Conservation (phyloP, 64 coral and sea anemone species). For the Anthopleura sola region DNA sequence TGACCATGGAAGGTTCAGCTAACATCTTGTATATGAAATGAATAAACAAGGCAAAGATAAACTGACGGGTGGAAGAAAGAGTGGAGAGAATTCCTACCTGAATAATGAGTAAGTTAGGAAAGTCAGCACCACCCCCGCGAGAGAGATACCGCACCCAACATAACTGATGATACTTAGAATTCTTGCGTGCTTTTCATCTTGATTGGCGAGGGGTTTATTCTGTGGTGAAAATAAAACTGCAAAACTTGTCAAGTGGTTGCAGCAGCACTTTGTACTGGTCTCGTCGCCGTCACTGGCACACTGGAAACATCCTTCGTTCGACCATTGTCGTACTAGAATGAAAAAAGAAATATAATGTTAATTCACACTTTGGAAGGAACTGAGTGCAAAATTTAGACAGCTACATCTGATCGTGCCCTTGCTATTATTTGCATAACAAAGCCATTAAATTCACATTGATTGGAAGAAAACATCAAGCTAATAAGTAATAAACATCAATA, state of each 20-base stretch:
- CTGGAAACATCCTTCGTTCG: slow-evolving; percentile 36
- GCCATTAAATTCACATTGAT: too few relatives aligned
- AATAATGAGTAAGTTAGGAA: slow-evolving; percentile 73
- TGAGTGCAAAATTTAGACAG: too few relatives aligned
- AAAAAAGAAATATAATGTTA: neutral
- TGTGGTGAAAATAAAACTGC: slow-evolving; percentile 71
- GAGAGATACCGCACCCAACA: slow-evolving; percentile 76
- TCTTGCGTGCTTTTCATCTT: slow-evolving; percentile 3
- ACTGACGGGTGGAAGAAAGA: neutral
- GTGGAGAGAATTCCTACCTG: slow-evolving; percentile 41
- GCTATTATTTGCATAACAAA: too few relatives aligned
- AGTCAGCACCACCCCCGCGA: slow-evolving; percentile 46
- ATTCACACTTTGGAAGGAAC: neutral
- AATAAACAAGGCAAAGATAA: too few relatives aligned
- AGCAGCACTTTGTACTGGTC: slow-evolving; percentile 42
- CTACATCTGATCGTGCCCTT: too few relatives aligned
- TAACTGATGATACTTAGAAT: slow-evolving; percentile 73
- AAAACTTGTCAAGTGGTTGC: slow-evolving; percentile 93
- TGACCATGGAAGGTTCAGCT: too few relatives aligned
- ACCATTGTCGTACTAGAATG: slow-evolving; percentile 57
- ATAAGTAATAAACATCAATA: too few relatives aligned
- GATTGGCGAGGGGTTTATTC: slow-evolving; percentile 3
- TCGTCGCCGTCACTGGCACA: neutral
- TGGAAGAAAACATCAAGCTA: too few relatives aligned
- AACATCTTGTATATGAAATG: too few relatives aligned